phyloP scores from a whole-genome alignment of 2,113 vertebrate genomes.

The Callospermophilus lateralis region DNA sequence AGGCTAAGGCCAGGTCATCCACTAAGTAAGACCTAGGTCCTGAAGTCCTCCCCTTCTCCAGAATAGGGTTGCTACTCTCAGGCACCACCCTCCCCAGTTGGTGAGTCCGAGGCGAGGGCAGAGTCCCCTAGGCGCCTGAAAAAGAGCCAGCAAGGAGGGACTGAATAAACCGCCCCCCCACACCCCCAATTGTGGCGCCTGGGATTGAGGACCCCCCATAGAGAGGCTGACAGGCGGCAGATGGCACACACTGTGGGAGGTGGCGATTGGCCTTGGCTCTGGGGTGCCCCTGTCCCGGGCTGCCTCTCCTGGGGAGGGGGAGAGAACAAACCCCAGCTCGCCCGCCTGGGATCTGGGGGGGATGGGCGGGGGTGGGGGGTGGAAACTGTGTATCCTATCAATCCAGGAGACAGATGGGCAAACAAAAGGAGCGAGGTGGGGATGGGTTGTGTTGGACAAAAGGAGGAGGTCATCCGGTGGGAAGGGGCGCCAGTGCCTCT shows the following conservation, averaged over 20 bases:
- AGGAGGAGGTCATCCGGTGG: background rate
- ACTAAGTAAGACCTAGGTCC: background rate
- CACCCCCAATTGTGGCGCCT: constrained; percentile 81
- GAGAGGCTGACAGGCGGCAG: constrained; percentile 84
- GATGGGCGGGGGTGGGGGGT: background rate
- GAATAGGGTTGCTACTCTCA: background rate
- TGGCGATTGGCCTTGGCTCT: constrained; percentile 73
- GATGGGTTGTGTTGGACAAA: background rate
- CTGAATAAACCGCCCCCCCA: constrained; percentile 64
- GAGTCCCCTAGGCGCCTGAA: constrained; percentile 76
- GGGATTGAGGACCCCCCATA: constrained; percentile 81
- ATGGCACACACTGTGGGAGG: constrained; percentile 83
- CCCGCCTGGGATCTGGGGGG: constrained; percentile 32
- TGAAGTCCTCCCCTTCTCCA: background rate
- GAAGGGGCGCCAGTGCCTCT: background rate
- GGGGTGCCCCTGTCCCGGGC: constrained; percentile 82
- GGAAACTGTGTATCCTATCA: constrained; percentile 25
- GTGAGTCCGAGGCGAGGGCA: constrained; percentile 58
- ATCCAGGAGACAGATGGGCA: background rate
- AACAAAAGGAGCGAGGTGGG: constrained; percentile 60
- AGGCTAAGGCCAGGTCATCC: background rate
- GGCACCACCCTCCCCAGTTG: background rate
- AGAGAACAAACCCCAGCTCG: constrained; percentile 56
- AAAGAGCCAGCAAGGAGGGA: constrained; percentile 76
- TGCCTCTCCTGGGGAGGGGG: constrained; percentile 69